Evolutionary conservation across 2,888 invertebrate species (phyloP).

Genomic region (Drosophila yooni): DNA sequence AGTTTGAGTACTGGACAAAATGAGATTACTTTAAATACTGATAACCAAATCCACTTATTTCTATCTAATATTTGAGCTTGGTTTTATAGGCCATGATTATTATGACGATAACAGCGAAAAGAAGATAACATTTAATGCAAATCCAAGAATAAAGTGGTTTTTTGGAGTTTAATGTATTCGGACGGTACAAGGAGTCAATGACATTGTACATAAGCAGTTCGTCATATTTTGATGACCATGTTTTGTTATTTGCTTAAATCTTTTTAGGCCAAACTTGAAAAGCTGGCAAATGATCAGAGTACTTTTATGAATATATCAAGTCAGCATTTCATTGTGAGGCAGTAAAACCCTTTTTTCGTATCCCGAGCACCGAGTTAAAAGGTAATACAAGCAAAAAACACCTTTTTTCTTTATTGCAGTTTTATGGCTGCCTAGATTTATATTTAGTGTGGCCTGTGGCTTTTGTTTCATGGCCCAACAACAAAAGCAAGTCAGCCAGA

Average conservation of each 20-base stretch:
- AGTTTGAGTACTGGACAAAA: background rate
- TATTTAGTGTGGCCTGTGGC: slow-evolving; percentile 50
- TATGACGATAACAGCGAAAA: too few species aligned
- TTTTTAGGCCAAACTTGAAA: slow-evolving; percentile 4
- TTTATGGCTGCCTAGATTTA: slow-evolving; percentile 69
- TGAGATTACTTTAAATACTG: background rate
- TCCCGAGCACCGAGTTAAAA: slow-evolving; percentile 2
- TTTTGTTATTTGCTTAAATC: slow-evolving; percentile 8
- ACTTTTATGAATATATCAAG: slow-evolving; percentile 13
- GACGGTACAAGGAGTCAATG: background rate
- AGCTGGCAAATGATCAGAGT: slow-evolving; percentile 20
- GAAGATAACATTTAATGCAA: background rate
- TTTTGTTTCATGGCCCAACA: slow-evolving; percentile 60
- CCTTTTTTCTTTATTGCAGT: slow-evolving; percentile 67
- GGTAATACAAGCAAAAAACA: slow-evolving; percentile 26
- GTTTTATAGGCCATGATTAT: background rate
- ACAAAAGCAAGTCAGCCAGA: slow-evolving; percentile 49
- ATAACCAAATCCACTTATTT: background rate
- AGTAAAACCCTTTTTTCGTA: slow-evolving; percentile 13
- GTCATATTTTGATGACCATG: background rate
- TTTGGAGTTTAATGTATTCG: background rate
- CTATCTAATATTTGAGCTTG: background rate
- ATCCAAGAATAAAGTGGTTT: background rate
- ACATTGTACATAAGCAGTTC: background rate
- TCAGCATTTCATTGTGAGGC: slow-evolving; percentile 20